Conservation (phyloP, 2,888 invertebrate genomes). For the Aleiodes alternator region DNA sequence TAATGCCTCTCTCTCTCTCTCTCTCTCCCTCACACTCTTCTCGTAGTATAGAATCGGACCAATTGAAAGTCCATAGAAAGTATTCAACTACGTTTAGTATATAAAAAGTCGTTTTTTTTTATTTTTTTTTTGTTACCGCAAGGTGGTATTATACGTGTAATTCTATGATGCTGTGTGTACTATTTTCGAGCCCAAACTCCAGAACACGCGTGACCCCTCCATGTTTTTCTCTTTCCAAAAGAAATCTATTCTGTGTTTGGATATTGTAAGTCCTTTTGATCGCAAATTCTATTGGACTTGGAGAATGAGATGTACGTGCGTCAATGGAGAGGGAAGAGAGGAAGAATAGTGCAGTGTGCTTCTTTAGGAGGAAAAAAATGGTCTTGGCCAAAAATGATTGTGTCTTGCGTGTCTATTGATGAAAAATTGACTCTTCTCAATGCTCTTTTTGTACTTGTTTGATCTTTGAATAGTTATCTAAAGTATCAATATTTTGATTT, state of each 20-base stretch:
- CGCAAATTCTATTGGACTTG: conserved; percentile 70
- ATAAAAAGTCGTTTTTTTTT: conserved; percentile 30
- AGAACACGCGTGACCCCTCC: conserved; percentile 48
- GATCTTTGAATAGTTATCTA: background rate
- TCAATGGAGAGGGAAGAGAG: conserved; percentile 39
- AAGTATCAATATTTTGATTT: no score
- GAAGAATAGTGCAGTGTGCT: conserved; percentile 52
- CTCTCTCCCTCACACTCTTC: background rate
- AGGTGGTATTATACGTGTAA: conserved; percentile 65
- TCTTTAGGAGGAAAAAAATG: conserved; percentile 2
- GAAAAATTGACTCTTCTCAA: conserved; percentile 65
- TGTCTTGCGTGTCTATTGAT: conserved; percentile 60
- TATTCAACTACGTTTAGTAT: conserved; percentile 39
- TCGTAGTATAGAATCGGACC: conserved; percentile 58
- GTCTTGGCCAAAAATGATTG: conserved; percentile 23
- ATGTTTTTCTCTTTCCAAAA: conserved; percentile 32
- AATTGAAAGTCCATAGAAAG: conserved; percentile 66
- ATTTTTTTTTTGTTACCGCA: conserved; percentile 48
- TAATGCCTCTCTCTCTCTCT: conserved; percentile 64
- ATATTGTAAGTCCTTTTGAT: conserved; percentile 68
- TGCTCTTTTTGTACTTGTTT: conserved; percentile 11
- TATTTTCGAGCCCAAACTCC: conserved; percentile 28
- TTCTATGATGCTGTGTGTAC: conserved; percentile 33
- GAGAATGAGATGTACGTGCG: conserved; percentile 40
- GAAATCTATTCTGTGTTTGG: conserved; percentile 45